These are phyloP conservation scores for Hypena proboscidalis DNA, from an alignment of 2,888 invertebrate genomes.

Conservation along the genomic window DNA sequence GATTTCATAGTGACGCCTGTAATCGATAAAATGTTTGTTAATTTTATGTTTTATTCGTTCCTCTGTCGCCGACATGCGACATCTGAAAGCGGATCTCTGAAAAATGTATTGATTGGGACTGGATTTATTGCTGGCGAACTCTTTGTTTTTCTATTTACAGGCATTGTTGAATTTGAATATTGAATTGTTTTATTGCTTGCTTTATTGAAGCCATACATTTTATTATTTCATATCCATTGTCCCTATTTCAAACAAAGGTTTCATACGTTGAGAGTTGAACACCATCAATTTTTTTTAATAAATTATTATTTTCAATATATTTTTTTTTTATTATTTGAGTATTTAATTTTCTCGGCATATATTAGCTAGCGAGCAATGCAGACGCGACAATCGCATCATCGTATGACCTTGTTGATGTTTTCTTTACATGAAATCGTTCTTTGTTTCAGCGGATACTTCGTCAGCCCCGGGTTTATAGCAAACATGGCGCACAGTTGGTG, in stretches of 20 bases:
- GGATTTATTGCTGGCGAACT: too few relatives aligned
- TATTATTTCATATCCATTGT: not conserved
- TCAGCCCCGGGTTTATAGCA: conserved; percentile 39
- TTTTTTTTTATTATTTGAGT: not conserved
- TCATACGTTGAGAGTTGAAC: too few relatives aligned
- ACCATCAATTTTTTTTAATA: too few relatives aligned
- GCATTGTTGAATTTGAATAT: too few relatives aligned
- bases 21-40: conserved; percentile 1
- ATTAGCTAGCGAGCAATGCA: conserved; percentile 12
- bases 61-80: not conserved
- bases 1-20: not conserved
- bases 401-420: conserved; percentile 12
- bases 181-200: not conserved
- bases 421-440: conserved; percentile 2
- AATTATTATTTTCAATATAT: too few relatives aligned
- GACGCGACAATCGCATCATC: conserved; percentile 21
- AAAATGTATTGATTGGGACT: conserved; percentile 5
- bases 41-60: conserved; percentile 8
- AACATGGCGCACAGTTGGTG: conserved; percentile 63
- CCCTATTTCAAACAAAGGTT: too few relatives aligned
- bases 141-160: too few relatives aligned
- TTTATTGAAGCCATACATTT: not conserved
- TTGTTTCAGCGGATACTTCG: conserved; percentile 36
- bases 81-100: not conserved
- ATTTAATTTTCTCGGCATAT: conserved; percentile 7